These are phyloP conservation scores for Nesidiocoris tenuis DNA, from an alignment of 2,888 invertebrate species.

Conservation along the genomic window DNA sequence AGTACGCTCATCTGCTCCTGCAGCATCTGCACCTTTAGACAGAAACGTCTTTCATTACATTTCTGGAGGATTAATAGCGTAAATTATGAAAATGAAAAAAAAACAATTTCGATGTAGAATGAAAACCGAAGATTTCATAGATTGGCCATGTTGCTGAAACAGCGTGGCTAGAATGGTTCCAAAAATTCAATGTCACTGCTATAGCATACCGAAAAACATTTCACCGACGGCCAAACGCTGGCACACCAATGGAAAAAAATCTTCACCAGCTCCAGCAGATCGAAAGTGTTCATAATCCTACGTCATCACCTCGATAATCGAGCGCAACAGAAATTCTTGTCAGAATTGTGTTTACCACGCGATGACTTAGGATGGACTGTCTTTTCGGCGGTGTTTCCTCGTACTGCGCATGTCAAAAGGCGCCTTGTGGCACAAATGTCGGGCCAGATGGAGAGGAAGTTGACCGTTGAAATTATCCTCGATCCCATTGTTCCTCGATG, in stretches of 20 bases:
- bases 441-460: not conserved
- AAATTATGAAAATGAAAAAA: too few species aligned
- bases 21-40: conserved; percentile 76
- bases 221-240: not conserved
- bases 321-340: not conserved
- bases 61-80: too few species aligned
- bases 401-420: not conserved
- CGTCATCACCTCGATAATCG: not conserved
- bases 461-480: conserved; percentile 8
- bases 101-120: too few species aligned
- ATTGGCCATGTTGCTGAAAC: too few species aligned
- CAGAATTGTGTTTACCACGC: not conserved
- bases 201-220: conserved; percentile 8
- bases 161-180: too few species aligned
- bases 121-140: too few species aligned
- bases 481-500: conserved; percentile 8
- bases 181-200: too few species aligned
- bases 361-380: not conserved
- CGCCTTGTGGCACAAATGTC: not conserved
- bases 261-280: conserved; percentile 15
- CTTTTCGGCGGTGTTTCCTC: not conserved
- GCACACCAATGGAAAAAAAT: not conserved
- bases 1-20: conserved; percentile 89
- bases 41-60: too few species aligned
- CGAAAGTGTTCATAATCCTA: not conserved